A percentile compares a stretch with the other conserved stretches of the same genome.
These are phyloP conservation scores for Etheostoma perlongum DNA, from an alignment of 2,797 vertebrate species.

Conservation along the genomic window DNA sequence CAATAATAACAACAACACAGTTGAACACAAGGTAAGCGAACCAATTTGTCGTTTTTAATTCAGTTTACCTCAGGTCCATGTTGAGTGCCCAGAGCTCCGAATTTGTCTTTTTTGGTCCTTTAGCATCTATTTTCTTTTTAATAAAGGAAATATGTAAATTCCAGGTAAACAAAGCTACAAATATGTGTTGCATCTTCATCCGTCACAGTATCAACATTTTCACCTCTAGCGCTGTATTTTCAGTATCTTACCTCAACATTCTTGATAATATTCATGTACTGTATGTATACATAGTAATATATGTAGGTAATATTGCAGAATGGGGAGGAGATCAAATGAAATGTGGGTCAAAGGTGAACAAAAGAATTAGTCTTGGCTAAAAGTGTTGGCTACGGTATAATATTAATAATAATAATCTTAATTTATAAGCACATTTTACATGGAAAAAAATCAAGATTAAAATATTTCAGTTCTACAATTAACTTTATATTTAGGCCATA, in stretches of 20 bases:
- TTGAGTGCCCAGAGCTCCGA: background rate
- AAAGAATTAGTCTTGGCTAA: background rate
- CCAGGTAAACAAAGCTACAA: too few relatives aligned
- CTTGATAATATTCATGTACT: background rate
- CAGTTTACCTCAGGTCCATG: background rate
- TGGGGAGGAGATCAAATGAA: too few relatives aligned
- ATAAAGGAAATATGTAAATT: too few relatives aligned
- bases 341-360: background rate
- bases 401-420: too few relatives aligned
- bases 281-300: too few relatives aligned
- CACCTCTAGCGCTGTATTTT: background rate
- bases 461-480: too few relatives aligned
- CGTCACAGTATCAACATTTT: background rate
- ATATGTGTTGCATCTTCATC: background rate
- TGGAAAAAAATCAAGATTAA: too few relatives aligned
- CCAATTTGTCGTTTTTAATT: background rate
- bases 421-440: too few relatives aligned
- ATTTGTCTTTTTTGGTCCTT: background rate
- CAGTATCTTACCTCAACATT: background rate
- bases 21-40: conserved; percentile 88
- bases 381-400: too few relatives aligned
- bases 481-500: too few relatives aligned
- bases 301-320: too few relatives aligned
- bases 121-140: too few relatives aligned
- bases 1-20: conserved; percentile 76